Evolutionary conservation across 2,113 vertebrate genomes (phyloP).

Genomic region (Actinemys pallida): DNA sequence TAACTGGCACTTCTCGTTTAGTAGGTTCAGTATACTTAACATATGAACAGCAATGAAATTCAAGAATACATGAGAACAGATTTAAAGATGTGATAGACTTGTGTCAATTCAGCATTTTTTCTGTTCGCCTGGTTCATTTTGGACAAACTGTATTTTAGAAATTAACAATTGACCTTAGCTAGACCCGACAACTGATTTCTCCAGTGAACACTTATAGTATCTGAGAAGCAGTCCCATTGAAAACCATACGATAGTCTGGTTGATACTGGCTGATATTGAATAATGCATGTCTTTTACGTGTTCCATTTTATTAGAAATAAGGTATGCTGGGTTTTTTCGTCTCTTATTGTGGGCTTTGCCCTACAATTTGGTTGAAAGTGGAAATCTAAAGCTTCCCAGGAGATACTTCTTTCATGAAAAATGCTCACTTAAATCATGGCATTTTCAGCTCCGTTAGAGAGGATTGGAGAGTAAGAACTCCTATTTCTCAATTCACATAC

Average conservation of each 20-base stretch:
- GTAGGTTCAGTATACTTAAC: not conserved
- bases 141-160: not conserved
- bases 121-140: not conserved
- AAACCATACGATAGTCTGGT: not conserved
- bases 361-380: not conserved
- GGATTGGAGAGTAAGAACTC: not conserved
- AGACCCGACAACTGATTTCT: not conserved
- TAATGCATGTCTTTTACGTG: not conserved
- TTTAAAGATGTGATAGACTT: not conserved
- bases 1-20: not conserved
- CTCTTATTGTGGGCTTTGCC: not conserved
- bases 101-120: not conserved
- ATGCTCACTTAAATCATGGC: not conserved
- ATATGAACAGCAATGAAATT: not conserved
- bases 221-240: not conserved
- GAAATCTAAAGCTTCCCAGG: not conserved
- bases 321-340: not conserved
- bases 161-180: not conserved
- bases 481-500: not conserved
- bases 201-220: not conserved
- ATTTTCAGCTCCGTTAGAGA: not conserved
- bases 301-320: not conserved
- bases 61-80: not conserved
- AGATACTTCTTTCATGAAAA: not conserved
- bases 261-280: not conserved